phyloP scores from a whole-genome alignment of 1,140 invertebrate genomes.

The Diorhabda carinulata region DNA sequence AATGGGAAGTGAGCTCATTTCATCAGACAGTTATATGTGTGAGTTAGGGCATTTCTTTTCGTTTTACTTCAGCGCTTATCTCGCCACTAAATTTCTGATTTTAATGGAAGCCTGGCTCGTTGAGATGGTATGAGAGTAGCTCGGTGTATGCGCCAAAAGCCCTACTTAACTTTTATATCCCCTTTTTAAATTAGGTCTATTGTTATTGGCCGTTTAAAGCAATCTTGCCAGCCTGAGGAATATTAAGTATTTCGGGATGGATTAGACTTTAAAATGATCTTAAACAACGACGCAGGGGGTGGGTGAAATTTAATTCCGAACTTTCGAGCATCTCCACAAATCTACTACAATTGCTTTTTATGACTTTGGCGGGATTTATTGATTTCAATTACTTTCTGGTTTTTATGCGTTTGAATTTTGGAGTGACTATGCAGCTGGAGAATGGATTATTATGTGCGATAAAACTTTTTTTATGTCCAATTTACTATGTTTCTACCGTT shows the following conservation, averaged over 20 bases:
- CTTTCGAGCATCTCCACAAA: constrained; percentile 13
- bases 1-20: constrained; percentile 44
- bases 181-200: constrained; percentile 43
- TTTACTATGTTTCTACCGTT: too few species aligned
- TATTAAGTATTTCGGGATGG: constrained; percentile 38
- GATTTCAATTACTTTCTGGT: constrained; percentile 16
- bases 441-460: neutral
- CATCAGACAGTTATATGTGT: constrained; percentile 44
- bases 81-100: constrained; percentile 46
- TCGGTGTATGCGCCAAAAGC: constrained; percentile 36
- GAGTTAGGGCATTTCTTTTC: constrained; percentile 46
- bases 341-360: constrained; percentile 9
- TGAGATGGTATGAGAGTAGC: constrained; percentile 20
- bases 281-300: constrained; percentile 9
- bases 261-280: constrained; percentile 30
- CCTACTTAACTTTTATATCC: constrained; percentile 38
- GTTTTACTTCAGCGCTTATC: constrained; percentile 45
- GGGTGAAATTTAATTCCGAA: constrained; percentile 31
- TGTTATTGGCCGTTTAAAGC: constrained; percentile 41
- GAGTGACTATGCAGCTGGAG: neutral
- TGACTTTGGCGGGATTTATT: constrained; percentile 10
- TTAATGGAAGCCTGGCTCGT: constrained; percentile 39
- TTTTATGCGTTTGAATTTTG: neutral
- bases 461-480: too few species aligned
- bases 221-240: constrained; percentile 39